Percentiles rank a stretch among this genome's conserved stretches.
phyloP scores from a whole-genome alignment of 1,140 invertebrate genomes.

The Belonocnema kinseyi region DNA sequence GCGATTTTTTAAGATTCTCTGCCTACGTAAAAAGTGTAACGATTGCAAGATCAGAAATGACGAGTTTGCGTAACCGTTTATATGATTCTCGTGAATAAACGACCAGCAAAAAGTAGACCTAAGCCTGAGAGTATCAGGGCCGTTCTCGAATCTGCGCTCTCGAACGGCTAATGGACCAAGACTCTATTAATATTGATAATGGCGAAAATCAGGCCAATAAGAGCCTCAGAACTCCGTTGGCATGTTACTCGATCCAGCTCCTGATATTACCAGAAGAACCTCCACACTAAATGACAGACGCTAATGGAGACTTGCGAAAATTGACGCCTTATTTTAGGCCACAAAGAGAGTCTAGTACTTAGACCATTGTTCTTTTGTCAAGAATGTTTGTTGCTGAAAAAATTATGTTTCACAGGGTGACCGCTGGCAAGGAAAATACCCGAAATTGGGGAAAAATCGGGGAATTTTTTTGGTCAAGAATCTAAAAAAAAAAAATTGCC shows the following conservation, averaged over 20 bases:
- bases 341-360: neutral
- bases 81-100: neutral
- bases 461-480: too few relatives aligned
- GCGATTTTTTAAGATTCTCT: neutral
- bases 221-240: constrained; percentile 44
- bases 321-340: neutral
- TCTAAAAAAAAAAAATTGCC: too few relatives aligned
- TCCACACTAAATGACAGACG: constrained; percentile 22
- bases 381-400: too few relatives aligned
- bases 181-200: constrained; percentile 67
- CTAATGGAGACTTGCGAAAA: constrained; percentile 24
- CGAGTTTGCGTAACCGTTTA: neutral
- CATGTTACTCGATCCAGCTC: constrained; percentile 27
- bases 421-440: too few relatives aligned
- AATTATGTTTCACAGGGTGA: too few relatives aligned
- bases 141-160: constrained; percentile 37
- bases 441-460: too few relatives aligned
- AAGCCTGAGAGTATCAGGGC: constrained; percentile 3
- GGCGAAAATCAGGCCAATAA: constrained; percentile 66
- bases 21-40: constrained; percentile 6
- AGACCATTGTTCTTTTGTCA: too few relatives aligned
- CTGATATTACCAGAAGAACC: constrained; percentile 18
- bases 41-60: neutral
- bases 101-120: neutral
- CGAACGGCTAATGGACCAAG: constrained; percentile 61